Base-by-base conservation (phyloP, 1,140 invertebrate species). In the Plectrocnemia conspersa region DNA sequence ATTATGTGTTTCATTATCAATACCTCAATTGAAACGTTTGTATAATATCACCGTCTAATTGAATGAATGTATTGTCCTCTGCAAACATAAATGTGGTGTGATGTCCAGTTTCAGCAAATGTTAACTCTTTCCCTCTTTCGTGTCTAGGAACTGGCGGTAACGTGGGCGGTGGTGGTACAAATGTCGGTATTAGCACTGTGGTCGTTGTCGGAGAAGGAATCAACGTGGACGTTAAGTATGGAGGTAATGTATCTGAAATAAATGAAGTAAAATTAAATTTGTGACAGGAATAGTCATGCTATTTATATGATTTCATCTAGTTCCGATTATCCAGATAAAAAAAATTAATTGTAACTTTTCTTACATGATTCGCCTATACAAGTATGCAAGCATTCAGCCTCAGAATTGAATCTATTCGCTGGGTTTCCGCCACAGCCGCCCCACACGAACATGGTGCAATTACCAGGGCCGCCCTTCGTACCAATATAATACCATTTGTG, bases 71-170 rank as follows among this genome's bases (percentile, higher is more conserved):
- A 63, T 90, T 89, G 50, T 85, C 87, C 66, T 89, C 84, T 5
- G 88, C 87, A 68, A 91, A 91, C 82, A 91, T 89, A 67, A 92
- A 92, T 11, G 85, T 88, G 62, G 81, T 79, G 54, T 85, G 81
- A 62, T 84, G 77, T 1, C 87, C 88, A 15, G 85, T 88, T 68
- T 91, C 87, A 60, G 84, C 83, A 66, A 91, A 90, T 1, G 87
- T 89, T 16, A 90, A 70, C 66, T 87, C 82, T 63, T 84, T 75
- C 11, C 86, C 87, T 61, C 86, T 73, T 61, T 86, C 77, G 52
- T 85, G 79, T 23, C 79, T 79, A 6, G 86, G 85, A 60, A 88
- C 78, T 0, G 83, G 82, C 10, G 80, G 75, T 56, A 76, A 69
- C 6, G 74, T 74, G 1, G 73, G 69, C 40, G 67, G 64, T 2